A percentile compares a stretch with the other conserved stretches of the same genome.
These are phyloP conservation scores for Micronycteris hirsuta DNA, from an alignment of 2,113 vertebrate species.

Conservation along the genomic window DNA sequence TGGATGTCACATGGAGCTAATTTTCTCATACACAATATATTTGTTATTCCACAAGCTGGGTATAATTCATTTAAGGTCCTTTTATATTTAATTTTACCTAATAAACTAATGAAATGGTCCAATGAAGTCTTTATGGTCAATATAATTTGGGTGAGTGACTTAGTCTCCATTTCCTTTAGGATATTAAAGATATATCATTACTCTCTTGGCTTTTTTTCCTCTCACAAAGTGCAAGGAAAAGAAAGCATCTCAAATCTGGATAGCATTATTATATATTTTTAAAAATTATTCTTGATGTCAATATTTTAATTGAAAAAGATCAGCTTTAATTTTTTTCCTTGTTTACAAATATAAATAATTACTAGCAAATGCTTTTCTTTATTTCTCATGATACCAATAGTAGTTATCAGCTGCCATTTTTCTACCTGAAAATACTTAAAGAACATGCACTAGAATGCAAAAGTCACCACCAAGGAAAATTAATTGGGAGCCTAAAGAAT, in stretches of 20 bases:
- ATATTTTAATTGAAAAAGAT: background rate
- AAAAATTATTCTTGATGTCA: conserved; percentile 20
- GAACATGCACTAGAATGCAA: background rate
- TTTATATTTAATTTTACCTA: conserved; percentile 76
- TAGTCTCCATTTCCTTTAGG: conserved; percentile 60
- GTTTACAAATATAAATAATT: background rate
- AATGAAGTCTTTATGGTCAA: conserved; percentile 71
- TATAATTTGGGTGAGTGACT: conserved; percentile 70
- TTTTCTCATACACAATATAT: conserved; percentile 79
- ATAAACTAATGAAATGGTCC: conserved; percentile 78
- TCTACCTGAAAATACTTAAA: background rate
- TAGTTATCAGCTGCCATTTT: background rate
- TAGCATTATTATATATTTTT: background rate
- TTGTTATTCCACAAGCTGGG: conserved; percentile 78
- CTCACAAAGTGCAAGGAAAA: background rate
- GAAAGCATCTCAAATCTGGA: background rate
- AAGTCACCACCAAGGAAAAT: background rate
- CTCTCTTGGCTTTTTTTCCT: background rate
- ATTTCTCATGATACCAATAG: background rate
- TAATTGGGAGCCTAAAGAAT: background rate
- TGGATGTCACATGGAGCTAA: conserved; percentile 80
- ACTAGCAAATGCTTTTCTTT: conserved; percentile 38
- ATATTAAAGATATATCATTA: conserved; percentile 58
- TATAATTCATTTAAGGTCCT: conserved; percentile 77
- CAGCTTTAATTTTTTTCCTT: conserved; percentile 30